Conservation (phyloP, 2,113 vertebrate species). For the Alces alces region DNA sequence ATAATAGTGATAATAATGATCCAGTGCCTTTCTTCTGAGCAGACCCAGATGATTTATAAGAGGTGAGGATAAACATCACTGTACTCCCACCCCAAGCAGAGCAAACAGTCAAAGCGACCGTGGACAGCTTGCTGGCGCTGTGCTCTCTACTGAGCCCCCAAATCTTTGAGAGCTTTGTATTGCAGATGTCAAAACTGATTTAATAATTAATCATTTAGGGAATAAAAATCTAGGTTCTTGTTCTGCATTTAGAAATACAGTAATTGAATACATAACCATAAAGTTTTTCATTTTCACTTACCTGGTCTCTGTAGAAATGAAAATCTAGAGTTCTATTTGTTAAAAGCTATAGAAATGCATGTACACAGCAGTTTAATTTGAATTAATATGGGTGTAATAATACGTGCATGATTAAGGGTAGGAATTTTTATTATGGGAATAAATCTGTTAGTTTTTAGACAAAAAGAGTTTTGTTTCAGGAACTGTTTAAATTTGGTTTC, state of each 20-base stretch:
- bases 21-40: neutral
- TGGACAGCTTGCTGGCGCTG: neutral
- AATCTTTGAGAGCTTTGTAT: neutral
- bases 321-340: neutral
- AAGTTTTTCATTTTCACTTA: neutral
- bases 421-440: neutral
- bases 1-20: neutral
- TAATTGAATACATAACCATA: neutral
- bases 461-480: neutral
- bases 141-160: neutral
- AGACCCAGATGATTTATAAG: neutral
- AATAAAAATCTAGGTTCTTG: neutral
- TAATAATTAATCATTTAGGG: neutral
- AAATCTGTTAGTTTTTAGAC: constrained; percentile 32
- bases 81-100: neutral
- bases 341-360: neutral
- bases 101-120: neutral
- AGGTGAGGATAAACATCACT: neutral
- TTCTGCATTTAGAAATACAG: constrained; percentile 1
- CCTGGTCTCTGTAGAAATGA: constrained; percentile 4
- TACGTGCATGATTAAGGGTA: neutral
- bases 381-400: neutral
- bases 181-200: neutral
- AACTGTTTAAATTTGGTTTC: constrained; percentile 10
- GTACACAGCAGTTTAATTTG: neutral